A percentile compares a stretch with the other conserved stretches of the same genome.
Conservation (phyloP, 2,888 invertebrate genomes). For the Sussaba pulchella region DNA sequence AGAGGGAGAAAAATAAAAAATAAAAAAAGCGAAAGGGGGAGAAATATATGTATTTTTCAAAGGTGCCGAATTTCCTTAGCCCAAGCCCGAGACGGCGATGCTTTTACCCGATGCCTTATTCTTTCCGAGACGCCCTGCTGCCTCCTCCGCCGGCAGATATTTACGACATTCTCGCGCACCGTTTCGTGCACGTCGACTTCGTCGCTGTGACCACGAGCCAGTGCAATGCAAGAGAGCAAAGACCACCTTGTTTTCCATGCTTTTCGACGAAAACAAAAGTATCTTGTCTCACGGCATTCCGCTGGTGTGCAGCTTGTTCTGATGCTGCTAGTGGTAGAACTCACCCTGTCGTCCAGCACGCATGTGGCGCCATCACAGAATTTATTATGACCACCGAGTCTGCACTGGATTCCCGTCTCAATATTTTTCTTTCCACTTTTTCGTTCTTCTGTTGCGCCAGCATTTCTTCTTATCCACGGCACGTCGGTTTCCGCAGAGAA, state of each 20-base stretch:
- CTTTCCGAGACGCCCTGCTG: neutral
- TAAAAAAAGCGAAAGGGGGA: too few relatives aligned
- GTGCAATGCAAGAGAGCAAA: constrained; percentile 41
- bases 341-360: constrained; percentile 17
- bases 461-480: constrained; percentile 22
- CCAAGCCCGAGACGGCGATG: constrained; percentile 40
- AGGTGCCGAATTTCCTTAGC: constrained; percentile 49
- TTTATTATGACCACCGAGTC: constrained; percentile 61
- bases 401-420: constrained; percentile 38
- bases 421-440: constrained; percentile 16
- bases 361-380: constrained; percentile 59
- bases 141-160: constrained; percentile 51
- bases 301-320: constrained; percentile 23
- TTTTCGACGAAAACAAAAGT: constrained; percentile 64
- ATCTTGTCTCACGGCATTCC: constrained; percentile 41
- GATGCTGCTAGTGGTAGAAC: neutral
- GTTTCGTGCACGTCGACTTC: constrained; percentile 32
- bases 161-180: constrained; percentile 51
- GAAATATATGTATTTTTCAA: constrained; percentile 13
- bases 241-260: constrained; percentile 57
- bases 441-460: neutral
- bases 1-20: too few relatives aligned
- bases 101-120: constrained; percentile 38
- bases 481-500: constrained; percentile 13
- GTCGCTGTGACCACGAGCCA: constrained; percentile 18